Conservation (phyloP, 2,797 vertebrate genomes). For the Hephaestus fuliginosus region DNA sequence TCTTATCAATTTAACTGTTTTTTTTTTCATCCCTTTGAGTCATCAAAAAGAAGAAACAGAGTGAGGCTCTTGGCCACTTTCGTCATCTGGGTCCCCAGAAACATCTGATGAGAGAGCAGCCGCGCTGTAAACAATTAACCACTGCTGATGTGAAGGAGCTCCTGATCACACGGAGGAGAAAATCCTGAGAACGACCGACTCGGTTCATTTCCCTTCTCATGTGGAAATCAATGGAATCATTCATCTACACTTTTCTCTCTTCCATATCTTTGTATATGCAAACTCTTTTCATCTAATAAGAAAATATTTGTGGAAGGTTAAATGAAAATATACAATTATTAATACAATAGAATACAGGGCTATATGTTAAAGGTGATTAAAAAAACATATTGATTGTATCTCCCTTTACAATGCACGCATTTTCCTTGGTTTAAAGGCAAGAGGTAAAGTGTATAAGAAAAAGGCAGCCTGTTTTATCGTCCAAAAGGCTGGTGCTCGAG, state of each 20-base stretch:
- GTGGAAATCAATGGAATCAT: conserved; percentile 59
- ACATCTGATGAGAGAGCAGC: conserved; percentile 54
- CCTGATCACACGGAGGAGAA: conserved; percentile 51
- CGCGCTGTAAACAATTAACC: conserved; percentile 77
- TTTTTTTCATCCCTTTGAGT: conserved; percentile 66
- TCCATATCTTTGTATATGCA: conserved; percentile 63
- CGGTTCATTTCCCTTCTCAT: conserved; percentile 40
- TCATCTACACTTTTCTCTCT: conserved; percentile 47
- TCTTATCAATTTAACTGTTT: conserved; percentile 14
- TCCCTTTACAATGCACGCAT: conserved; percentile 79
- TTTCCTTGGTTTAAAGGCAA: conserved; percentile 87
- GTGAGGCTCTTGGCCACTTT: conserved; percentile 56
- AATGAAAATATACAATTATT: conserved; percentile 91
- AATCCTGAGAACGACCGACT: conserved; percentile 65
- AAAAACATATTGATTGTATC: conserved; percentile 81
- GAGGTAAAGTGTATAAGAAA: conserved; percentile 90
- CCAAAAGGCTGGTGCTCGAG: conserved; percentile 59
- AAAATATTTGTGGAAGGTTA: conserved; percentile 95
- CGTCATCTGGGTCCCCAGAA: conserved; percentile 68
- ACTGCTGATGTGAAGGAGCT: conserved; percentile 66
- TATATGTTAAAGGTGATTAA: conserved; percentile 82
- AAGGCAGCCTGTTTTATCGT: conserved; percentile 83
- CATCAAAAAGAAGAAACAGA: conserved; percentile 37
- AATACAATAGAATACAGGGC: conserved; percentile 84
- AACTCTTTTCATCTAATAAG: conserved; percentile 84